Base-by-base conservation (phyloP, 2,797 vertebrate genomes). In the Pantherophis alleghaniensis region DNA sequence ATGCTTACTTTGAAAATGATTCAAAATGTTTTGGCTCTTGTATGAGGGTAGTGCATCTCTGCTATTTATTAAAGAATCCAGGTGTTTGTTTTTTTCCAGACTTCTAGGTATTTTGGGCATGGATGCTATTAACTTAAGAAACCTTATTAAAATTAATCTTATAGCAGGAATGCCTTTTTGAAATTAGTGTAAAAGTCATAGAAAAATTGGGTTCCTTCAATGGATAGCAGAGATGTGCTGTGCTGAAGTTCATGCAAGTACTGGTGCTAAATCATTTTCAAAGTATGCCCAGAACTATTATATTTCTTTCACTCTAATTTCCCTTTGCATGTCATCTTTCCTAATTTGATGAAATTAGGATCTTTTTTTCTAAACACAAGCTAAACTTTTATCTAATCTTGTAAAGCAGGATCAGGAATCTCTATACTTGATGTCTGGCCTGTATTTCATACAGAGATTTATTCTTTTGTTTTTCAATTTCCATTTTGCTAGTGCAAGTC, bases 391-490 rank as follows among this genome's bases (percentile, higher is more conserved):
- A 74, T 86, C 32, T 90, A 86, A 18, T 37, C 26, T 26, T 90
- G 26, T n/a, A 90, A 93, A 87, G 16, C 24, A 57, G n/a, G 32
- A 42, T 66, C n/a, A 63, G 51, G 42, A 92, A 88, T 28, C 32
- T 32, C 93, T 93, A 88, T 42, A 87, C 2, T 20, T 79, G 42
- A 0, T 55, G 32, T 51, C 92, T 26, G 56, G 42, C 66, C 93
- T 94, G 26, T 6, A 4, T 88, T 86, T 42, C 18, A 32, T 66
- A n/a, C 32, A 79, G 87, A 87, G 51, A 28, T 28, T 59, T 63
- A 59, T 7, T 94, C 93, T 94, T 28, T 66, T 90, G 11, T 22
- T 22, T 57, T 32, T 89, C 93, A 20, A 60, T 90, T 0, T 88
- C 93, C 94, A 61, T 59, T 91, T 1, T 60, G 53, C 6, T 74